Evolutionary conservation across 2,797 vertebrate genomes (phyloP).

Genomic region (Strix occidentalis): DNA sequence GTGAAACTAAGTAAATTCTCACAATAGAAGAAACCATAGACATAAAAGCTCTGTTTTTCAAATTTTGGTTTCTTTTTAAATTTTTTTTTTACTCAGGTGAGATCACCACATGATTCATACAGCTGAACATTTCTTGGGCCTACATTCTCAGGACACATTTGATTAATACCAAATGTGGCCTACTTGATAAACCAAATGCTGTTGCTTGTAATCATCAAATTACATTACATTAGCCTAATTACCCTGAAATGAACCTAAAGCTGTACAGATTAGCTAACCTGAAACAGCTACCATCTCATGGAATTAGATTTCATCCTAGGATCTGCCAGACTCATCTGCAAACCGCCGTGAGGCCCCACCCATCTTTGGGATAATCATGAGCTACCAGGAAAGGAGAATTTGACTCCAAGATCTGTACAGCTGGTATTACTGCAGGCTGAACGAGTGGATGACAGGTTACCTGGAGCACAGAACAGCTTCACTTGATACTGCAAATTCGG

Average conservation of each 20-base stretch:
- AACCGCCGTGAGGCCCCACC: rapidly evolving
- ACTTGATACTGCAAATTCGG: rapidly evolving
- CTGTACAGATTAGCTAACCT: neutral
- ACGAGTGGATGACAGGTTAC: rapidly evolving
- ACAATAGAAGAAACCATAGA: neutral
- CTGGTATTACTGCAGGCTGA: rapidly evolving
- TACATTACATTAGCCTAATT: neutral
- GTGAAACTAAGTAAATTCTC: neutral
- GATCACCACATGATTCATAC: neutral
- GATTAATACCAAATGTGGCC: neutral
- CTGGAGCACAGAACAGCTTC: neutral
- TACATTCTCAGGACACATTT: neutral
- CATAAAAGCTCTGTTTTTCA: neutral
- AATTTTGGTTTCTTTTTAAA: neutral
- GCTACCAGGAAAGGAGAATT: rapidly evolving
- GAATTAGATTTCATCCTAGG: neutral
- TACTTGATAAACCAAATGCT: neutral
- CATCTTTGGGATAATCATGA: rapidly evolving
- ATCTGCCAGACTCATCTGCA: neutral
- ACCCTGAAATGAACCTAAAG: neutral
- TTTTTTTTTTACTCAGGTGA: neutral
- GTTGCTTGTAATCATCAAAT: neutral
- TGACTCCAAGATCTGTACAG: rapidly evolving
- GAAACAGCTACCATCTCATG: rapidly evolving
- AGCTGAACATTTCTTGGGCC: neutral